These are phyloP conservation scores for Beroe forskalii DNA, from an alignment of 37 sponge, comb jelly and placozoan species.

Conservation along the genomic window DNA sequence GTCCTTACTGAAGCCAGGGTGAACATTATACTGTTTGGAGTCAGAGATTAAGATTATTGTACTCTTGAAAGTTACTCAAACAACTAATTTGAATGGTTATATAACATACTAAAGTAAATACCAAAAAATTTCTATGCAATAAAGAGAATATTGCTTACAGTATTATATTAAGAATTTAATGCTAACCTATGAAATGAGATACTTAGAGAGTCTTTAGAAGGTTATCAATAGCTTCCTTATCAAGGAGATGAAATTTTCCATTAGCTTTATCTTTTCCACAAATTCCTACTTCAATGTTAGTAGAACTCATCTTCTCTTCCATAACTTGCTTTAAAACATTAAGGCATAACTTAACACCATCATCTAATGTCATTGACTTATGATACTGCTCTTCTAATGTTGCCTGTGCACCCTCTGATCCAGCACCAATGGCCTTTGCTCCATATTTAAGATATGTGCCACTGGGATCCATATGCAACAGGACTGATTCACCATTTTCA, in stretches of 20 bases:
- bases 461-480: slow-evolving; percentile 41
- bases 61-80: too few relatives aligned
- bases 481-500: slow-evolving; percentile 71
- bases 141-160: too few relatives aligned
- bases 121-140: too few relatives aligned
- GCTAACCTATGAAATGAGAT: too few relatives aligned
- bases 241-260: slow-evolving; percentile 52
- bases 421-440: slow-evolving; percentile 96
- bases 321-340: slow-evolving; percentile 93
- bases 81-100: too few relatives aligned
- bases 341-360: slow-evolving; percentile 79
- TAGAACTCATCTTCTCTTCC: slow-evolving; percentile 93
- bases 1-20: too few relatives aligned
- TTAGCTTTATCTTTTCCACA: slow-evolving; percentile 17
- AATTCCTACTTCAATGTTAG: slow-evolving; percentile 84
- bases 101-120: too few relatives aligned
- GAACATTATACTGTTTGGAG: too few relatives aligned
- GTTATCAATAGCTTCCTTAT: slow-evolving; percentile 25
- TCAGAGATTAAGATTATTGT: too few relatives aligned
- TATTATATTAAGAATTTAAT: too few relatives aligned
- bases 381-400: slow-evolving; percentile 88
- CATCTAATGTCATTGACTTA: slow-evolving; percentile 79
- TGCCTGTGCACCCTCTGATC: slow-evolving; percentile 92
- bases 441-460: slow-evolving; percentile 88
- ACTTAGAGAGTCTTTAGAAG: slow-evolving; percentile 32